Base-by-base conservation (phyloP, 2,888 invertebrate genomes). In the Sinopyrophorus schimmeli region DNA sequence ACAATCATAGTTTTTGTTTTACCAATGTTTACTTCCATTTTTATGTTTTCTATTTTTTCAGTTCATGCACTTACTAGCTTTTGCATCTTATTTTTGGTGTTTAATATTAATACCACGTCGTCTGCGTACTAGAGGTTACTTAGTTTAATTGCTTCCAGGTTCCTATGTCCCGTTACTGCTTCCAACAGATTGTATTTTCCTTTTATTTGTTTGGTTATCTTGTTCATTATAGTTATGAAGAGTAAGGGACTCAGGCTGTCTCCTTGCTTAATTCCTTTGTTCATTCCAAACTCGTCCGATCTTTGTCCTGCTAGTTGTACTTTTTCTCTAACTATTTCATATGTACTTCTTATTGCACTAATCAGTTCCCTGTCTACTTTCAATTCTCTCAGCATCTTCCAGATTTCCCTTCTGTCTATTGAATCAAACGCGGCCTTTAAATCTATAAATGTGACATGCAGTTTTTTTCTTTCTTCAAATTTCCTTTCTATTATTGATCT, bases 271-370 rank as follows among this genome's bases (percentile, higher is more conserved):
- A 37, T 37, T 14, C 24, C 15, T 24, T 37, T 37, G 5, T 5
- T 10, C 26, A 38, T 38, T 26, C 27, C n/a, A 23, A 41, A 39
- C 17, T 39, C 39, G 5, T 16, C 18, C 2, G 27, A 39, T 27
- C 17, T 40, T 12, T 17, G 2, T 18, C 41, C 41, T 31, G 20
- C 15, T 6, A 31, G 11, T 21, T 41, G 30, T 24, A 31, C 15
- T 24, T 37, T 37, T n/a, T 3, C 37, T 26, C 26, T 23, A 11
- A 37, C 15, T 15, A 17, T 37, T 37, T 26, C 9, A 23, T 24
- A 24, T 23, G n/a, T 37, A 16, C 37, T 37, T 37, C 23, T 24
- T 17, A 21, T 24, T 24, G 14, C 14, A 20, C 15, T 16, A 14
- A 11, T 37, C 20, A 15, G 10, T n/a, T 37, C 3, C 12, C 9